Percentiles rank a stretch among this genome's conserved stretches.
Conservation (phyloP, 2,113 vertebrate species). For the Apus apus region DNA sequence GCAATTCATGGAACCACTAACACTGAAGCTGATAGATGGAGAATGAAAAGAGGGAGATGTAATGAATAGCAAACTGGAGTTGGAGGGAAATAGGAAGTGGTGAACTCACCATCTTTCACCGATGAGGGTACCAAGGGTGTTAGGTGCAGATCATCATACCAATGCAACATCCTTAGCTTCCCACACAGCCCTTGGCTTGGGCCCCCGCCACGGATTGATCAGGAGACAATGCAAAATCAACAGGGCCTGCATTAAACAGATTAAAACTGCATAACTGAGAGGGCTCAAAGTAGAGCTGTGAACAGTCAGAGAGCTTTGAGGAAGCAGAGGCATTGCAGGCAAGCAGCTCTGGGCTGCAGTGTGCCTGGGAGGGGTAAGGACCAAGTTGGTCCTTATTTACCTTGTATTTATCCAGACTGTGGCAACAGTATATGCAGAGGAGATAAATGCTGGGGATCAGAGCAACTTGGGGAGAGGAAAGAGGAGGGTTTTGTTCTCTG, state of each 20-base stretch:
- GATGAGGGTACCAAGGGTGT: rapidly evolving
- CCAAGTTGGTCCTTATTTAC: neutral
- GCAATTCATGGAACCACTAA: neutral
- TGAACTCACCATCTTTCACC: neutral
- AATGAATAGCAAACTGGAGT: neutral
- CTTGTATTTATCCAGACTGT: no score
- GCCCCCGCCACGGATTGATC: neutral
- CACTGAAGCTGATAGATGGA: neutral
- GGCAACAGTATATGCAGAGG: neutral
- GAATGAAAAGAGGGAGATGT: neutral
- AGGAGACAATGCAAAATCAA: neutral
- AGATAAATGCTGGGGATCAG: neutral
- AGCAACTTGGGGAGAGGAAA: neutral
- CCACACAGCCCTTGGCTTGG: neutral
- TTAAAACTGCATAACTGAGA: neutral
- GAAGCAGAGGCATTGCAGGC: rapidly evolving
- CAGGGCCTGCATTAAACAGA: neutral
- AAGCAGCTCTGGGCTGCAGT: neutral
- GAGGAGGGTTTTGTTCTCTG: neutral
- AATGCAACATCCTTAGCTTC: neutral
- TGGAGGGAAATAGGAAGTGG: neutral
- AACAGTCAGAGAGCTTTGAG: rapidly evolving
- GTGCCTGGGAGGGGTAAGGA: neutral
- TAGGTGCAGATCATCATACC: neutral
- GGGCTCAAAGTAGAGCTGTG: neutral